phyloP scores from a whole-genome alignment of 2,797 vertebrate species.

The Rhinophrynus dorsalis region DNA sequence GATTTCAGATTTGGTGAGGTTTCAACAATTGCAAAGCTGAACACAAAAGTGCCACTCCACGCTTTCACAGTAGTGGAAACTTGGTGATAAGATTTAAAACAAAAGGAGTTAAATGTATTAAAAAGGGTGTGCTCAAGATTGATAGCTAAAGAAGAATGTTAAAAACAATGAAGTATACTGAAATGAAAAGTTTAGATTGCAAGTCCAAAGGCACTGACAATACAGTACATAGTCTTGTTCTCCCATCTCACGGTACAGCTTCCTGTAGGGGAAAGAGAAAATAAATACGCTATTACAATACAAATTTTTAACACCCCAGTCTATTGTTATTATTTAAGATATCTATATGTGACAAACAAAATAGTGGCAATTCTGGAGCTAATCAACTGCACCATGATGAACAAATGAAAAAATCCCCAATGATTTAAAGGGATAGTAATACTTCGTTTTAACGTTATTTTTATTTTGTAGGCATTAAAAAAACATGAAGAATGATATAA shows the following conservation, averaged over 20 bases:
- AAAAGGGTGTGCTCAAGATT: background rate
- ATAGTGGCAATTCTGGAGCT: too few relatives aligned
- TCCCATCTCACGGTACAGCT: constrained; percentile 93
- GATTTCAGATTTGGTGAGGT: background rate
- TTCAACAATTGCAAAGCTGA: background rate
- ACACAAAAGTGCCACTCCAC: background rate
- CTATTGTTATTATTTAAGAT: too few relatives aligned
- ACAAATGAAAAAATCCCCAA: too few relatives aligned
- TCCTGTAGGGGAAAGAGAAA: constrained; percentile 66
- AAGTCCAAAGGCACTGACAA: constrained; percentile 89
- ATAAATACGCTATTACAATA: background rate
- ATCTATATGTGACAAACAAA: too few relatives aligned
- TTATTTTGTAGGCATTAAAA: too few relatives aligned
- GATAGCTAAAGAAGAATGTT: background rate
- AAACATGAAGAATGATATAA: too few relatives aligned
- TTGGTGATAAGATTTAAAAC: constrained; percentile 3
- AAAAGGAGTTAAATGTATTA: background rate
- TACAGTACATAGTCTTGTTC: constrained; percentile 94
- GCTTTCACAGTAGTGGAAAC: background rate
- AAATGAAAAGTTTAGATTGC: constrained; percentile 71
- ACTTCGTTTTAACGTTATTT: too few relatives aligned
- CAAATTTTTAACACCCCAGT: too few relatives aligned
- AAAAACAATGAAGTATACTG: background rate
- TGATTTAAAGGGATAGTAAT: too few relatives aligned
- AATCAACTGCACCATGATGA: too few relatives aligned